Evolutionary conservation across 2,888 invertebrate species (phyloP).

Genomic region (Andrena fulva): DNA sequence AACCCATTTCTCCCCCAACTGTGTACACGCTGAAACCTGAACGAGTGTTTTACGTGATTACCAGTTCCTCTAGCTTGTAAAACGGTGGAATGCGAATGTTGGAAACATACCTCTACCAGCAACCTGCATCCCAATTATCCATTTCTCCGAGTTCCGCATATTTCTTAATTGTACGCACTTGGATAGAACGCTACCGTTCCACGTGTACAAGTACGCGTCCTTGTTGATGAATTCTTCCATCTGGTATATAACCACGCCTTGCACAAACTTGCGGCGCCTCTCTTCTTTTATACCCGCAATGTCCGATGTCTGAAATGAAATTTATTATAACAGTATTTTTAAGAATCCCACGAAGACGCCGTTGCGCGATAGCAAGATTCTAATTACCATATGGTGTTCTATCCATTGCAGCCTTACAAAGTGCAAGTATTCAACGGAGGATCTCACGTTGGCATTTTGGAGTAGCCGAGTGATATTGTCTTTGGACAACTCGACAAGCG

Average conservation of each 20-base stretch:
- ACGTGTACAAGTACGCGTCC: conserved; percentile 66
- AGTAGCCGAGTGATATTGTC: conserved; percentile 70
- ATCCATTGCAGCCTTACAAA: conserved; percentile 62
- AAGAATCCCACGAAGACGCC: not conserved
- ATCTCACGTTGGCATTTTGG: conserved; percentile 71
- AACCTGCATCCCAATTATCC: conserved; percentile 74
- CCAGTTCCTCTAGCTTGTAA: not conserved
- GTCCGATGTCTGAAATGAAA: conserved; percentile 18
- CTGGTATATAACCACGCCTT: conserved; percentile 58
- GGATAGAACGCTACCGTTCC: conserved; percentile 66
- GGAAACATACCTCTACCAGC: conserved; percentile 71
- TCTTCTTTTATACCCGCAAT: not conserved
- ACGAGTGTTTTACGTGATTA: not conserved
- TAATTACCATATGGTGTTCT: conserved; percentile 39
- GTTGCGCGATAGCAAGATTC: not conserved
- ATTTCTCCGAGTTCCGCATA: conserved; percentile 50
- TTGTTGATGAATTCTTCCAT: not conserved
- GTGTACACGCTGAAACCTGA: conserved; percentile 77
- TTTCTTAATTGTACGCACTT: conserved; percentile 62
- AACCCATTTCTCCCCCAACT: conserved; percentile 76
- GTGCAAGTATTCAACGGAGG: conserved; percentile 47
- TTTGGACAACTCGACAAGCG: conserved; percentile 48
- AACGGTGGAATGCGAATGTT: conserved; percentile 7
- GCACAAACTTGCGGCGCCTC: conserved; percentile 50
- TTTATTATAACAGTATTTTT: not conserved